phyloP scores from a whole-genome alignment of 2,888 invertebrate genomes.

The Cheilosia grossa region DNA sequence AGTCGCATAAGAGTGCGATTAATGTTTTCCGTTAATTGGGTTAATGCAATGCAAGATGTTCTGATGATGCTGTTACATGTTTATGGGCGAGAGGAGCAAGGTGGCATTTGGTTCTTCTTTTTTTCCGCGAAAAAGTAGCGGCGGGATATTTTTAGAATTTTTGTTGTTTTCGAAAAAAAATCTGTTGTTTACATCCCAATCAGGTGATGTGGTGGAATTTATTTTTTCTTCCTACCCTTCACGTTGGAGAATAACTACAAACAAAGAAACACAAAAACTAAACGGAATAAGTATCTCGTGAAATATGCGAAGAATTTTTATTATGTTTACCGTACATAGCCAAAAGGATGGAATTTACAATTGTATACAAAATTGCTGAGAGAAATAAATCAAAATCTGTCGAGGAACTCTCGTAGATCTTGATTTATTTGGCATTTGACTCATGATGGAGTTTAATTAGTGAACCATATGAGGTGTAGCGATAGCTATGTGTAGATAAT shows the following conservation, averaged over 20 bases:
- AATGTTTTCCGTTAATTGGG: slow-evolving; percentile 51
- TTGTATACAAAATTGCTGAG: background rate
- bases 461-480: background rate
- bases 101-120: slow-evolving; percentile 12
- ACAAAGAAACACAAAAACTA: background rate
- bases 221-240: background rate
- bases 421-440: background rate
- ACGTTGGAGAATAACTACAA: background rate
- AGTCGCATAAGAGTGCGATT: slow-evolving; percentile 42
- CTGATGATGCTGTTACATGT: slow-evolving; percentile 2
- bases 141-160: slow-evolving; percentile 25
- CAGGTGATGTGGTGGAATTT: background rate
- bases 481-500: no score
- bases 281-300: background rate
- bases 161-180: background rate
- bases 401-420: background rate
- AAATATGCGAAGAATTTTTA: slow-evolving; percentile 36
- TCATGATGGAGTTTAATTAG: background rate
- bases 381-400: background rate
- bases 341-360: background rate
- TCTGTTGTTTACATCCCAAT: background rate
- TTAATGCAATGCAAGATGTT: slow-evolving; percentile 30
- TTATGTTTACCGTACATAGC: slow-evolving; percentile 13
- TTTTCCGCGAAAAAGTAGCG: slow-evolving; percentile 1
- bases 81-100: slow-evolving; percentile 1